Base-by-base conservation (phyloP, 2,888 invertebrate genomes). In the Amorpha juglandis region DNA sequence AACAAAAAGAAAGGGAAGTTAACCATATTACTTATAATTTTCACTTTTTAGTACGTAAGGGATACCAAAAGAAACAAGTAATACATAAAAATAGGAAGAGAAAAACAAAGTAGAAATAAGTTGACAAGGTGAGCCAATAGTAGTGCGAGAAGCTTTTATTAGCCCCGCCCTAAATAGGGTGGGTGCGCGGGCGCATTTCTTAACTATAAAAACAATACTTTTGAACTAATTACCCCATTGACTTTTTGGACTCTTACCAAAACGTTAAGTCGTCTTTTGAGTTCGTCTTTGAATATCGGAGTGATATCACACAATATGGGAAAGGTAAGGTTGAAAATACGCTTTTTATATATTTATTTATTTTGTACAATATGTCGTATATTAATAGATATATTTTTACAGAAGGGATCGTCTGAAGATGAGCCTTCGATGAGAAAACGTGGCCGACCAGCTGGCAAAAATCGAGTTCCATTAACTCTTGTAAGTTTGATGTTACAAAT, bases 371-470 rank as follows among this genome's bases (percentile, higher is more conserved):
- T 8, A 19, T 11, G 8, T 19, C 7, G 9, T 48, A 48, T 35
- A 4, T 27, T 27, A 4, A 27, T 27, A 27, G 2, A 27, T 27
- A 9, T n/a, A 19, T 33, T 63, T 27, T 48, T 64, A 21, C 38
- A 64, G 58, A 35, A 62, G 62, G 38, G 38, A 11, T 9, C 21
- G 6, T 58, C 58, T 12, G 58, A 58, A n/a, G 71, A 72, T 42
- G 19, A 70, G 1, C 42, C 42, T 0, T 66, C 65, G n/a, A 67
- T 63, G 0, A 72, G 79, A 38, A 74, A 75, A 64, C 78, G 86
- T 0, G 87, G 87, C 0, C 74, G 87, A 55, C 86, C 87, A 0
- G 64, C 75, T 0, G 86, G 87, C 7, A 81, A 74, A 50, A 82
- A 83, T 63, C 71, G 87, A 33, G 64, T 72, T 3, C 82, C 86